Base-by-base conservation (phyloP, 2,113 vertebrate species). In the Malaclemys terrapin region DNA sequence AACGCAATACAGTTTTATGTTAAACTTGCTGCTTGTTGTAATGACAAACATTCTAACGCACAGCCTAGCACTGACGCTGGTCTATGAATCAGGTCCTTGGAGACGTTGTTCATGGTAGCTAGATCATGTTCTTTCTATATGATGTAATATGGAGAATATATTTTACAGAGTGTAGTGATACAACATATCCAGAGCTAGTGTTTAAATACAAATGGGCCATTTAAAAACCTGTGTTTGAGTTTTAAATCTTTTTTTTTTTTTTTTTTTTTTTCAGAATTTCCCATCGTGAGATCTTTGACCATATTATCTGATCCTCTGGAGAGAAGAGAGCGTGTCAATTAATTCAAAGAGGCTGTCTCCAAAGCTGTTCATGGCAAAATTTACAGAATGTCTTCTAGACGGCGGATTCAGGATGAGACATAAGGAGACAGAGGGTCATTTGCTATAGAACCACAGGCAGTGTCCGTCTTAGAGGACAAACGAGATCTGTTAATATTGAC, bases 221-320 rank as follows among this genome's bases (percentile, higher is more conserved):
- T 90, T 88, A 3, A 62, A 62, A 90, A 53, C 1, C 20, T 1
- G 0, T 69, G 2, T 78, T 25, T 16, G 3, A 17, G 38, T 90
- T 85, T 69, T 16, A 19, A n/a, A 76, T 59, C 97, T 53, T 50
- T 14, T 50, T 50, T 50, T 50, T 50, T 47, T 94, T 85, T 88
- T 53, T 45, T 45, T 45, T 45, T 94, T 85, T 87, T 93, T 94
- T 85, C 38, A 98, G 98, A 97, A 65, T 87, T 96, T 78, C 84
- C 91, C 96, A 2, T 96, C 89, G 0, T 98, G 98, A 98, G 90
- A 45, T 65, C 91, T 95, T 78, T 57, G 89, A 38, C 91, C 78
- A 0, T 90, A 8, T 88, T 82, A 52, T 87, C 59, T 92, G 56
- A 45, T 6, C 94, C 94, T 81, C 16, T 82, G 94, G 84, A 92